Base-by-base conservation (phyloP, 2,888 invertebrate genomes). In the Dryobotodes eremita region DNA sequence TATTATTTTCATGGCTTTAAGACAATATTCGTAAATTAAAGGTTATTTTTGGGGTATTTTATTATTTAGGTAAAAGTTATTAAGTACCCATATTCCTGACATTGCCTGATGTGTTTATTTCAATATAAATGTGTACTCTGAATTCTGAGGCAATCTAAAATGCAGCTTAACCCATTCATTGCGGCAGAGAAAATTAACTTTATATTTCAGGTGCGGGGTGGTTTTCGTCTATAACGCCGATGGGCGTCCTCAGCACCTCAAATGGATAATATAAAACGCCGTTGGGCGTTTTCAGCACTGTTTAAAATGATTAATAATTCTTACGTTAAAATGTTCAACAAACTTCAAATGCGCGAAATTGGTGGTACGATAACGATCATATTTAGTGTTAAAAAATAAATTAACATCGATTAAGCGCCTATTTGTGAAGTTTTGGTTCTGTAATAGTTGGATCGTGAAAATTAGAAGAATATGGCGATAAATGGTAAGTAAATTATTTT, bases 401-500 rank as follows among this genome's bases (percentile, higher is more conserved):
- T 62, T 62, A 6, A 62, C 11, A 62, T 62, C 62, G 11, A 36
- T 62, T 62, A 62, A 20, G 31, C 10, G 62, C 6, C 20, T 62
- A 11, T 62, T 62, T 62, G 62, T 62, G 62, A 36, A 62, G 36
- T 62, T 62, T 17, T 36, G 11, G 62, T 62, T 62, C 62, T 65
- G 42, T 65, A 42, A 42, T 65, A 65, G 42, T 71, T 71, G 55
- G 70, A 70, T 70, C n/a, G 70, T 70, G 70, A 70, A 70, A 71
- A 71, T 59, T 59, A 59, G 46, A 20, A 46, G 57, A 71, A 71
- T 71, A 71, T 71, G 59, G 70, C 57, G 46, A 71, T 61, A 71
- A 62, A 72, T 72, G 61, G 62, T 62, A 72, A 72, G 71, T 72
- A 50, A 72, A 62, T 62, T 64, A 72, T 53, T 42, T 72, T 64